Base-by-base conservation (phyloP, 2,797 vertebrate genomes). In the Poecilia gillii region DNA sequence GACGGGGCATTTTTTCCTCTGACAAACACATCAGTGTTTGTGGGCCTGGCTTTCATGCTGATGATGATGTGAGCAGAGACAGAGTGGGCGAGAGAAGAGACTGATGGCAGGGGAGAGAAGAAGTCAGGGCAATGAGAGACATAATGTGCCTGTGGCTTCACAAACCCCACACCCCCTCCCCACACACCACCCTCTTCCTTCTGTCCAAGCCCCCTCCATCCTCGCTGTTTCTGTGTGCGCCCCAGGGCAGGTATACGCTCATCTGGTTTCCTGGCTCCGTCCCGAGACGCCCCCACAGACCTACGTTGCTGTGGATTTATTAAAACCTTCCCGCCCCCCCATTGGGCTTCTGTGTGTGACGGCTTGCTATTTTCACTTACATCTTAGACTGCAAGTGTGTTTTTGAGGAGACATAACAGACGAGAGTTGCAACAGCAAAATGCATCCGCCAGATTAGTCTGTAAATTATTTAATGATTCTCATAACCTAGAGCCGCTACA, bases 261-360 rank as follows among this genome's bases (percentile, higher is more conserved):
- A 92, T 95, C 89, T 94, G 93, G 88, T 91, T 94, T 93, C 86
- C 90, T 93, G 91, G 92, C 91, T 90, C 75, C 36, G 88, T 90
- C 90, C 91, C 79, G 87, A 91, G 93, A 93, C 90, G 85, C 90
- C 93, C 84, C 91, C 89, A 82, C 91, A 92, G 88, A 93, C 90
- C 90, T 87, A 90, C 81, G 79, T 90, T 93, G 88, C 88, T 91
- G 91, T 93, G 89, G 93, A 86, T 94, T 94, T 94, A 94, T 94
- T 94, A 94, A 93, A 92, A 88, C 91, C 91, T 90, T 91, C 49
- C 20, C 7, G 0, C 53, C 2, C 53, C 94, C 89, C 90, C 75
- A 85, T 86, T 83, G 79, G 85, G 92, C 90, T 91, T 87, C 91
- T 89, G 85, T 88, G 85, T 88, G 82, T 80, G 89, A 86, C 77